Evolutionary conservation across 1,140 invertebrate genomes (phyloP).

Genomic region (Drusus annulatus): DNA sequence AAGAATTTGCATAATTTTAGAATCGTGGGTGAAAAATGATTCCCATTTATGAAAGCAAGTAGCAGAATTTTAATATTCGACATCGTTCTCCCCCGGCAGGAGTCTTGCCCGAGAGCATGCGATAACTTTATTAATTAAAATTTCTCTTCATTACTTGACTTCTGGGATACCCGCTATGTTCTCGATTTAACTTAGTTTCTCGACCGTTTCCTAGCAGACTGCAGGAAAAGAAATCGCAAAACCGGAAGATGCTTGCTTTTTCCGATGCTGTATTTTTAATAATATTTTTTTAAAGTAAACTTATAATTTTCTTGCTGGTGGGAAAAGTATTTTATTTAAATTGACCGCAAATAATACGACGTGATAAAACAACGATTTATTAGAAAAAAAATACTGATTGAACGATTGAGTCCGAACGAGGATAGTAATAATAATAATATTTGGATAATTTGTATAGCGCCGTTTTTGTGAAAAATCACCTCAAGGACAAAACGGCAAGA

Average conservation of each 20-base stretch:
- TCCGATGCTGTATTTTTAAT: not conserved
- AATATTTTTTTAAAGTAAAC: too few species aligned
- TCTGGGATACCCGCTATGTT: not conserved
- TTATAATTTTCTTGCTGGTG: too few species aligned
- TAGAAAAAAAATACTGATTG: too few species aligned
- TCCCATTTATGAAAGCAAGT: not conserved
- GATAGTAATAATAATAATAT: too few species aligned
- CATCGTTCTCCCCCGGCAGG: not conserved
- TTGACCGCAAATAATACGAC: too few species aligned
- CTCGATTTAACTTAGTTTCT: not conserved
- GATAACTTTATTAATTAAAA: conserved; percentile 25
- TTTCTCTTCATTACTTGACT: conserved; percentile 15
- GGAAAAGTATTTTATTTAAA: too few species aligned
- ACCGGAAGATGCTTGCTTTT: not conserved
- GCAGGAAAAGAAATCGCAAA: not conserved
- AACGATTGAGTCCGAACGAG: too few species aligned
- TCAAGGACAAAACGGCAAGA: too few species aligned
- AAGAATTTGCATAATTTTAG: not conserved
- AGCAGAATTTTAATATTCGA: conserved; percentile 22
- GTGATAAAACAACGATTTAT: too few species aligned
- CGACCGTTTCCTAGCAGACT: not conserved
- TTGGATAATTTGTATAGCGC: too few species aligned
- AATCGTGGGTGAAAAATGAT: conserved; percentile 3
- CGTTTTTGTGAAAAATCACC: too few species aligned
- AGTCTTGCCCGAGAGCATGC: not conserved